phyloP scores from a whole-genome alignment of 2,113 vertebrate species.

The Psilopsiagon aurifrons region DNA sequence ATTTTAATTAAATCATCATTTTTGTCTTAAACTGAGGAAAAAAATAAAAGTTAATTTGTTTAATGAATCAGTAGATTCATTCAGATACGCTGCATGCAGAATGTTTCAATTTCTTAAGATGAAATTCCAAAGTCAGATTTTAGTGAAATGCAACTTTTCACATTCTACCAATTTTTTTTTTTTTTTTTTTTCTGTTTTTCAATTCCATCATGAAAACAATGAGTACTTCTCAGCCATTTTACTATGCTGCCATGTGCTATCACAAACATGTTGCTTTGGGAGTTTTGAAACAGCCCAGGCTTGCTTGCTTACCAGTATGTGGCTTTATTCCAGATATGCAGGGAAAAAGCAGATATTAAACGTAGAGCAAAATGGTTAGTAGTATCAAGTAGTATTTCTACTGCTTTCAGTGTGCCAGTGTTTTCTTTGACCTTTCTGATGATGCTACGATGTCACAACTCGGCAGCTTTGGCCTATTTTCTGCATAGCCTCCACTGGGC shows the following conservation, averaged over 20 bases:
- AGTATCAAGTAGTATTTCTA: neutral
- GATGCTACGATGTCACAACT: slow-evolving; percentile 55
- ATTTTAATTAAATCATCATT: neutral
- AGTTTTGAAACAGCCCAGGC: neutral
- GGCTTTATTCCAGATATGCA: neutral
- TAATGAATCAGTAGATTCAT: neutral
- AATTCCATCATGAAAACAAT: neutral
- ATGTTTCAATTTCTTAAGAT: neutral
- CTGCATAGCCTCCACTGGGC: slow-evolving; percentile 54
- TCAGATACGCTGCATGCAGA: neutral
- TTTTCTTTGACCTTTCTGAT: slow-evolving; percentile 47
- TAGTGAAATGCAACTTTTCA: neutral
- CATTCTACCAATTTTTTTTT: neutral
- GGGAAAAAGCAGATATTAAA: neutral
- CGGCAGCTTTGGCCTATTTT: slow-evolving; percentile 75
- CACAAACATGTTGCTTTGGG: neutral
- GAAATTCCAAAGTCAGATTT: neutral
- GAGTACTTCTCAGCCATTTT: neutral
- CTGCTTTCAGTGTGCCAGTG: neutral
- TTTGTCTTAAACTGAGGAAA: neutral
- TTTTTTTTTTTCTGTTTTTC: neutral
- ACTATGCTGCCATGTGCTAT: neutral
- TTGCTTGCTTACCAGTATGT: neutral
- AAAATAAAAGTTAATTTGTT: neutral
- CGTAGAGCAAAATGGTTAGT: neutral